Evolutionary conservation across 2,888 invertebrate species (phyloP).

Genomic region (Cheilosia scutellata): DNA sequence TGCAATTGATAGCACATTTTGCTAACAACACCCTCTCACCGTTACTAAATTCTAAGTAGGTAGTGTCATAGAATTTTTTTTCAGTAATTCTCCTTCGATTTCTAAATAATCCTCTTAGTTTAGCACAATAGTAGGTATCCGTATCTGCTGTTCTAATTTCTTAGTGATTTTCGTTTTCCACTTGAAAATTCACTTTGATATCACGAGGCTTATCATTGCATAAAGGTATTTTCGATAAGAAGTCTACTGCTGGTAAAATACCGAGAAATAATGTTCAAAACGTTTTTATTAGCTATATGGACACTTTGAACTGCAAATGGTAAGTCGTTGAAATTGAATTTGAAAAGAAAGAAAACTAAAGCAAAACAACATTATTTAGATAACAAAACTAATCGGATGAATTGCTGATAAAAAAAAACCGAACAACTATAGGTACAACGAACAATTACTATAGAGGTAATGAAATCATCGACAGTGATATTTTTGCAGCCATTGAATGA

Average conservation of each 20-base stretch:
- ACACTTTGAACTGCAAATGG: constrained; percentile 10
- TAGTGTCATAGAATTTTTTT: too few relatives aligned
- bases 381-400: constrained; percentile 49
- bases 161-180: not conserved
- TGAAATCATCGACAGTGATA: constrained; percentile 43
- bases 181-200: constrained; percentile 34
- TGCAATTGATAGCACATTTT: too few relatives aligned
- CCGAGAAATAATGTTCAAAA: not conserved
- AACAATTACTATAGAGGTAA: constrained; percentile 1
- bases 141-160: constrained; percentile 36
- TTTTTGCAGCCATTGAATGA: not conserved
- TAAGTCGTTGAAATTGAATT: constrained; percentile 14
- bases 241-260: not conserved
- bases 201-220: constrained; percentile 54
- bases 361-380: constrained; percentile 13
- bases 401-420: constrained; percentile 40
- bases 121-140: constrained; percentile 22
- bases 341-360: not conserved
- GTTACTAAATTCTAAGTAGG: too few relatives aligned
- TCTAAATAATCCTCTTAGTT: constrained; percentile 17
- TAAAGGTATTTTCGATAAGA: constrained; percentile 33
- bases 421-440: constrained; percentile 4
- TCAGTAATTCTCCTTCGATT: not conserved
- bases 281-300: not conserved
- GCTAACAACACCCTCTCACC: too few relatives aligned